These are phyloP conservation scores for Phrynocephalus vlangalii DNA, from an alignment of 2,797 vertebrate genomes.

Conservation along the genomic window DNA sequence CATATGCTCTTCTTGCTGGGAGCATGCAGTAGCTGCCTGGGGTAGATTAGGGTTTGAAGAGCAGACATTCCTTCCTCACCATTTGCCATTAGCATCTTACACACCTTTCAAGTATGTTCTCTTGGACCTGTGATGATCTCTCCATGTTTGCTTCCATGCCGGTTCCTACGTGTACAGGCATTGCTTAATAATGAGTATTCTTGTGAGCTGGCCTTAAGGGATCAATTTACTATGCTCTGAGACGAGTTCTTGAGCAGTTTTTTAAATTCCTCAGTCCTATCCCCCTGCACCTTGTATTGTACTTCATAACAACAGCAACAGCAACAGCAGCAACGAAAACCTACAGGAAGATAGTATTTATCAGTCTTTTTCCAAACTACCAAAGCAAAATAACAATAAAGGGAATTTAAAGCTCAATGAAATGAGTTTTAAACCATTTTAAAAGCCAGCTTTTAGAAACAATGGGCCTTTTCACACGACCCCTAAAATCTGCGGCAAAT, in stretches of 20 bases:
- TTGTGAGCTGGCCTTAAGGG: neutral
- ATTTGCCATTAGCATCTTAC: neutral
- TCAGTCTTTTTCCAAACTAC: no score
- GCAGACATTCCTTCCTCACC: neutral
- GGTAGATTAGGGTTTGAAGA: neutral
- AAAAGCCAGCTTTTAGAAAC: no score
- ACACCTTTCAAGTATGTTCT: neutral
- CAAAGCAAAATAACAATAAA: no score
- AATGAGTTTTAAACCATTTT: no score
- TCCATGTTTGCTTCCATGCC: neutral
- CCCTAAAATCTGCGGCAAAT: no score
- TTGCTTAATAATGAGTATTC: neutral
- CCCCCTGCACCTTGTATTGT: neutral
- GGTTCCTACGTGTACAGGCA: neutral
- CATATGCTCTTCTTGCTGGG: neutral
- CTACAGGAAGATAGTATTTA: no score
- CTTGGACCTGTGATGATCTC: neutral
- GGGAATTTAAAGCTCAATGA: no score
- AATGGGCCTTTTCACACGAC: no score
- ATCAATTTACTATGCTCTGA: neutral
- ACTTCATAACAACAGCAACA: neutral
- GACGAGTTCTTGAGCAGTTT: neutral
- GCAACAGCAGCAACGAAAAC: no score
- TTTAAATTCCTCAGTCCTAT: no score
- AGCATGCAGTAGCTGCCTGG: neutral